Evolutionary conservation across 2,113 vertebrate species (phyloP).

Genomic region (Coracopsis vasa): DNA sequence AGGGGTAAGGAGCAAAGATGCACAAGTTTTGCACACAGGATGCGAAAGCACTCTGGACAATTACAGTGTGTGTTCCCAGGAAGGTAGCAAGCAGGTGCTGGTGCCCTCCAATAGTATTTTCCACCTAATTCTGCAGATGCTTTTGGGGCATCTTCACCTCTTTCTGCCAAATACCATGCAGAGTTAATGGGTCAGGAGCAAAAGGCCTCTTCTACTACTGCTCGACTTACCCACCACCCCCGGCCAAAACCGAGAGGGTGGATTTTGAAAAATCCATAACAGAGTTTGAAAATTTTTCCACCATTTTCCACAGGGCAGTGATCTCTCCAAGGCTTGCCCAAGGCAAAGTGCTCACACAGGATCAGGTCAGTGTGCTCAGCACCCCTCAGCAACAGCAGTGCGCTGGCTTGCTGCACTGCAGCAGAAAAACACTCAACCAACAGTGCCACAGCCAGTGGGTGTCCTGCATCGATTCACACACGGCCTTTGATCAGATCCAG

Average conservation of each 20-base stretch:
- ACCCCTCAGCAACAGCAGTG: background rate
- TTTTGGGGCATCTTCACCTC: background rate
- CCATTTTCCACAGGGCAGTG: background rate
- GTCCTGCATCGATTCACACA: fast-evolving
- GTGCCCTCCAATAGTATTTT: background rate
- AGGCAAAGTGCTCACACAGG: background rate
- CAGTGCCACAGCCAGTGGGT: background rate
- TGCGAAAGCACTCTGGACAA: background rate
- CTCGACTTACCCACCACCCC: too few species aligned
- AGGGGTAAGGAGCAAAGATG: background rate
- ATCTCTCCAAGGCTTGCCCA: background rate
- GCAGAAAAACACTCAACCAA: background rate
- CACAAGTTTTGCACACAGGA: background rate
- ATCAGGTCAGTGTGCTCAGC: fast-evolving
- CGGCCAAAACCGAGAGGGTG: background rate
- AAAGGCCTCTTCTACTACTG: background rate
- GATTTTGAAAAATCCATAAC: background rate
- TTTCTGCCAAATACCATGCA: background rate
- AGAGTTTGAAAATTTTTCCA: background rate
- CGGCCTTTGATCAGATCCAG: background rate
- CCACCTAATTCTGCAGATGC: background rate
- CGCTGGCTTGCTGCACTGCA: background rate
- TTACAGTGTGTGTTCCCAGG: background rate
- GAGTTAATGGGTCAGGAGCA: background rate
- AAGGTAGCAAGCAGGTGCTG: background rate